Base-by-base conservation (phyloP, 2,797 vertebrate genomes). In the Chlorospingus flavigularis region DNA sequence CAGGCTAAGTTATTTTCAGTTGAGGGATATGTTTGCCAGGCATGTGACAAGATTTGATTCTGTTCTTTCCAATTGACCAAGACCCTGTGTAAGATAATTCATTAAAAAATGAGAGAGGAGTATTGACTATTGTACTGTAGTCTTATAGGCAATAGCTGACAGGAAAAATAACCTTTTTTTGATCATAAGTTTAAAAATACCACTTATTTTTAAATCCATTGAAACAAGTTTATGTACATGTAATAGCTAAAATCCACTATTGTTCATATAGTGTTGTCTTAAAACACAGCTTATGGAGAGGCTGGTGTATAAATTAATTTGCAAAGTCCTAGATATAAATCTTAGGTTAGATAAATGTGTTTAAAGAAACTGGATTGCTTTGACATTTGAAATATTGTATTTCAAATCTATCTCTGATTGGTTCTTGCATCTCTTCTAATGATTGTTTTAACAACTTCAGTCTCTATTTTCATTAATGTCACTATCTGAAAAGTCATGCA, bases 201-300 rank as follows among this genome's bases (percentile, higher is more conserved):
- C 19, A 72, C n/a, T 88, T 95, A 57, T 90, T 95, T 83, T 86
- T 71, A 97, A 94, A 73, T 94, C 83, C 51, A 88, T 63, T 82
- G 33, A 88, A 63, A 71, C 68, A 91, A 47, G 14, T 58, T 60
- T 11, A 37, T 73, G 13, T 19, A 35, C 23, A 3, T 66, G 48
- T 78, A 40, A 28, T 85, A 53, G 60, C 70, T 93, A 55, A 83
- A 86, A 68, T 1, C 25, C 39, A 63, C 79, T 91, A 6, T 81
- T 92, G 40, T 72, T 93, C 90, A 77, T 91, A 40, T 21, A 90
- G 62, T 76, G 39, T 62, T 54, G 74, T 94, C 51, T 93, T 45
- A 68, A 70, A 85, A 60, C 48, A 62, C 50, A 58, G 28, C 70
- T 96, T 25, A 26, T 62, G 95, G 68, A 88, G 68, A 79, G 80